A percentile compares a stretch with the other conserved stretches of the same genome.
Conservation (phyloP, 2,888 invertebrate species). For the Heliconius aoede region DNA sequence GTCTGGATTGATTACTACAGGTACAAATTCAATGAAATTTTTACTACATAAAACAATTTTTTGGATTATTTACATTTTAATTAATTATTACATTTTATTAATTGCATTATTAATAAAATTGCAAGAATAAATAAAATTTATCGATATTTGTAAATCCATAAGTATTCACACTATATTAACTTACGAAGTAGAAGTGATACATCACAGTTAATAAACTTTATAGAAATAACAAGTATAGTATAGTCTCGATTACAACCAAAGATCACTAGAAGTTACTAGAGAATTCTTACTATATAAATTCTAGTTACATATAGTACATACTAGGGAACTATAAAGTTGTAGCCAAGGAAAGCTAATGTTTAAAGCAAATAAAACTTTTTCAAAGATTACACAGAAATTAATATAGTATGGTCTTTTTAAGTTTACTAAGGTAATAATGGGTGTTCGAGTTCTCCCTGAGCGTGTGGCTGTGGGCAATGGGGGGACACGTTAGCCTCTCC, state of each 20-base stretch:
- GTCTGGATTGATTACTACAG: neutral
- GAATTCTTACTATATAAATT: conserved; percentile 6
- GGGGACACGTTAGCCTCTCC: conserved; percentile 46
- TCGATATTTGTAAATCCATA: neutral
- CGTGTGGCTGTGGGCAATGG: conserved; percentile 31
- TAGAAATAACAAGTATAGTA: conserved; percentile 39
- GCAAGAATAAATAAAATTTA: conserved; percentile 14
- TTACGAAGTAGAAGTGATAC: conserved; percentile 35
- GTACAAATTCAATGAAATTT: neutral
- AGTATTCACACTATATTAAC: conserved; percentile 1
- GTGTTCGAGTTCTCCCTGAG: conserved; percentile 40
- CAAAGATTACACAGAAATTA: neutral
- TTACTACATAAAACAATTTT: neutral
- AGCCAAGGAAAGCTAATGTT: neutral
- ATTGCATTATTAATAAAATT: neutral
- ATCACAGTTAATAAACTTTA: conserved; percentile 41
- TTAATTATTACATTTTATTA: no score
- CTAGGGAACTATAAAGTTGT: neutral
- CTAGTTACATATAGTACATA: conserved; percentile 16
- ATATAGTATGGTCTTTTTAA: neutral
- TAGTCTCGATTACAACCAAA: conserved; percentile 44
- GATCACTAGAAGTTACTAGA: conserved; percentile 36
- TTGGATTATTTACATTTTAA: neutral
- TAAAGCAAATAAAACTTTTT: neutral
- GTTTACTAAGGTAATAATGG: conserved; percentile 40